Evolutionary conservation across 35 echinoderm and acorn worm genomes (phyloP).

Genomic region (Heliocidaris tuberculata): DNA sequence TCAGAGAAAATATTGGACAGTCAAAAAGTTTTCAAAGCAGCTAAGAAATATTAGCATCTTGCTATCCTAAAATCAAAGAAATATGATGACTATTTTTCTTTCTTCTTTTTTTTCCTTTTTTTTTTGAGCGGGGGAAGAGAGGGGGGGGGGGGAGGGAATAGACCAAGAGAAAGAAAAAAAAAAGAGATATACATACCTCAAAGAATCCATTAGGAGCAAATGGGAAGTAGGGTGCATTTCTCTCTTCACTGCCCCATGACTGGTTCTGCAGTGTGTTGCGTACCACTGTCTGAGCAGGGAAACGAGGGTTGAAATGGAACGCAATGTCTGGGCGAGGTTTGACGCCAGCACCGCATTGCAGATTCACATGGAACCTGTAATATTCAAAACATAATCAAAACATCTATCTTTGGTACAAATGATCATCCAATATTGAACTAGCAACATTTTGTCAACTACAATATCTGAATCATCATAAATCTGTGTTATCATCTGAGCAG

Average conservation of each 20-base stretch:
- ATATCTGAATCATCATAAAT: neutral
- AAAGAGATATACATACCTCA: slow-evolving; percentile 56
- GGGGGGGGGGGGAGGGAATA: neutral
- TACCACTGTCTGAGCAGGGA: slow-evolving; percentile 55
- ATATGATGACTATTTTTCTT: too few relatives aligned
- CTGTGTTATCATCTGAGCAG: too few relatives aligned
- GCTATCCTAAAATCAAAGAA: too few relatives aligned
- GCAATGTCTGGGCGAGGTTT: slow-evolving; percentile 64
- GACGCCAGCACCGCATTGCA: slow-evolving; percentile 66
- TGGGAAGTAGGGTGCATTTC: slow-evolving; percentile 62
- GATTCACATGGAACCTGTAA: slow-evolving; percentile 81
- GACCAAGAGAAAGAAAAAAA: neutral
- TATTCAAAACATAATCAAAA: neutral
- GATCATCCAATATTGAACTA: too few relatives aligned
- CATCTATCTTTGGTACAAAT: neutral
- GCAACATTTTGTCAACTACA: neutral
- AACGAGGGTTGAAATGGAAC: slow-evolving; percentile 79
- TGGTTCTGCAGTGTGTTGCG: slow-evolving; percentile 65
- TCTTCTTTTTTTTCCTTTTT: too few relatives aligned
- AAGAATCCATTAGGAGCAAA: slow-evolving; percentile 77
- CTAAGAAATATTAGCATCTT: too few relatives aligned
- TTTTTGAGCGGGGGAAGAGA: too few relatives aligned
- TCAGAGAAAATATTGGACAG: too few relatives aligned
- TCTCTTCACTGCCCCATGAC: slow-evolving; percentile 78
- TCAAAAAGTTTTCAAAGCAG: too few relatives aligned